Conservation (phyloP, 2,113 vertebrate species). For the Poeciliopsis prolifica region DNA sequence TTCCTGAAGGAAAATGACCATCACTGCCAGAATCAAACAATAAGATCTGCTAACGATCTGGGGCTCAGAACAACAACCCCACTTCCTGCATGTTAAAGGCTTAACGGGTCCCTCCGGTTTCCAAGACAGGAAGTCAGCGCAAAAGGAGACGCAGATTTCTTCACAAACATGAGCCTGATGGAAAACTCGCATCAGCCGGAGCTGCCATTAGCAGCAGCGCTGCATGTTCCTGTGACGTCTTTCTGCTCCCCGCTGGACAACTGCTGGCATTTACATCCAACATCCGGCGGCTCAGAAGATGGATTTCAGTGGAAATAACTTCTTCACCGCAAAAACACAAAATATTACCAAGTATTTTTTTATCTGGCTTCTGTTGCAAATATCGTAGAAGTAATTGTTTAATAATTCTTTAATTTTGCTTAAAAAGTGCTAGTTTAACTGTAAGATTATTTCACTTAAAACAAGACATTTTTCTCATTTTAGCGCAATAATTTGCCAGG, state of each 20-base stretch:
- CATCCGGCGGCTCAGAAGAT: constrained; percentile 13
- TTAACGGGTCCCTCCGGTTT: constrained; percentile 68
- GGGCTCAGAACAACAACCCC: constrained; percentile 74
- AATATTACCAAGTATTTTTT: no score
- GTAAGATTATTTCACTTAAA: no score
- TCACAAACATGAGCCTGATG: constrained; percentile 50
- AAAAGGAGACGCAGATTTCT: constrained; percentile 64
- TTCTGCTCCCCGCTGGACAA: constrained; percentile 7
- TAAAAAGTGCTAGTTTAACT: no score
- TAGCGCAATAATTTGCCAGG: no score
- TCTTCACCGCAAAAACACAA: neutral
- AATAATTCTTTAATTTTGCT: no score
- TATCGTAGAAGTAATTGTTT: no score
- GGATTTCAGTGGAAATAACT: constrained; percentile 30
- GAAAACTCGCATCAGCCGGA: constrained; percentile 51
- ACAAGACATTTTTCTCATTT: no score
- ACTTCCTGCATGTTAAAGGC: constrained; percentile 73
- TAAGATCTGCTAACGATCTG: constrained; percentile 76
- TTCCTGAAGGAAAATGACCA: constrained; percentile 84
- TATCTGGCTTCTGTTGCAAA: no score
- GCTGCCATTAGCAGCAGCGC: constrained; percentile 15
- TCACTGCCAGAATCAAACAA: constrained; percentile 82
- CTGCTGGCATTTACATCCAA: constrained; percentile 3
- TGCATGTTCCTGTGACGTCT: constrained; percentile 18
- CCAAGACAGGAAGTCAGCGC: constrained; percentile 71